phyloP scores from a whole-genome alignment of 2,113 vertebrate species.

The Lethenteron camtschaticum region DNA sequence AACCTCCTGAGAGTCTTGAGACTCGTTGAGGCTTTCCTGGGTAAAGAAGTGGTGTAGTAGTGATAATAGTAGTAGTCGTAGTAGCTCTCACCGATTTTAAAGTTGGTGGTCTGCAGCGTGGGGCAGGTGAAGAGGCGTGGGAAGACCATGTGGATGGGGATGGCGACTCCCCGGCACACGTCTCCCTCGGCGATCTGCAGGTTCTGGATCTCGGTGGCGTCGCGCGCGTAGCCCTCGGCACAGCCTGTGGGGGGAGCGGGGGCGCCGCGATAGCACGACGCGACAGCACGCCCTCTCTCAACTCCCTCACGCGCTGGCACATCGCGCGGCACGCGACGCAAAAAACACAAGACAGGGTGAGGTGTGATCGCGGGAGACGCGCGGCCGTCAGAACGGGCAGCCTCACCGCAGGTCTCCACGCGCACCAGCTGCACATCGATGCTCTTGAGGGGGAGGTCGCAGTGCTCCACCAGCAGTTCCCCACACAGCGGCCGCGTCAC shows the following conservation, averaged over 20 bases:
- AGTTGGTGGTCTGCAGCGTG: constrained; percentile 84
- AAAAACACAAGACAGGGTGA: no score
- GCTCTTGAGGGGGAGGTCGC: constrained; percentile 54
- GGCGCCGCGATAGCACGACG: no score
- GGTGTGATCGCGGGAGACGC: no score
- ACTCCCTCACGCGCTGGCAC: no score
- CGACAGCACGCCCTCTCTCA: no score
- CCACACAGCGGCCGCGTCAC: constrained; percentile 65
- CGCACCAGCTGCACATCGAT: constrained; percentile 81
- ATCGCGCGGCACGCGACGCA: no score
- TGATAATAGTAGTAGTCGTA: no score
- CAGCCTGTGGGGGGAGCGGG: constrained; percentile 32
- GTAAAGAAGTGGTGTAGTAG: not conserved
- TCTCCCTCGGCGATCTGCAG: constrained; percentile 91
- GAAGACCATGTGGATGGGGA: constrained; percentile 90
- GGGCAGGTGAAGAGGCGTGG: constrained; percentile 84
- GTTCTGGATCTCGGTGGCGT: constrained; percentile 91
- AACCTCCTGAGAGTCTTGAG: no score
- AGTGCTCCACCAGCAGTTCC: constrained; percentile 60
- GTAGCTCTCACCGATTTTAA: constrained; percentile 62
- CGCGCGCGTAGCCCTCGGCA: constrained; percentile 74
- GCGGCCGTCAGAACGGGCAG: not conserved
- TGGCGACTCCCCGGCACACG: constrained; percentile 44
- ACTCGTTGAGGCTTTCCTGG: not conserved
- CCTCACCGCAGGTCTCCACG: constrained; percentile 82